phyloP scores from a whole-genome alignment of 2,888 invertebrate species.

The Nomada fabriciana region DNA sequence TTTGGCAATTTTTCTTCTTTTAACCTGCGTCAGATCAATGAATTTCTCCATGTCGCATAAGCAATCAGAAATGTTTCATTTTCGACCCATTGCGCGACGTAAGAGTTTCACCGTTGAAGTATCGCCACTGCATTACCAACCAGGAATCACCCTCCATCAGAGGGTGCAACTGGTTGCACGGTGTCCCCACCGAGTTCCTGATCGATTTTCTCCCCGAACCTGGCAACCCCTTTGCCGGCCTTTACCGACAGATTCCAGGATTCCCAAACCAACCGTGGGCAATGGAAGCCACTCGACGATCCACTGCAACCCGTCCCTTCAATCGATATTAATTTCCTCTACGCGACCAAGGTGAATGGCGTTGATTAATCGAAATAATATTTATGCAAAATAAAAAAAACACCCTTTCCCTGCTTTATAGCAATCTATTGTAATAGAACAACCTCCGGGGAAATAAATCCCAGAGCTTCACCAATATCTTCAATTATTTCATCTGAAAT shows the following conservation, averaged over 20 bases:
- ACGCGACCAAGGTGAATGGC: too few species aligned
- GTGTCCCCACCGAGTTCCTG: conserved; percentile 35
- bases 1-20: not conserved
- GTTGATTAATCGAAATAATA: too few species aligned
- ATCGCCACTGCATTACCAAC: conserved; percentile 63
- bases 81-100: not conserved
- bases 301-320: not conserved
- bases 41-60: not conserved
- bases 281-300: conserved; percentile 22
- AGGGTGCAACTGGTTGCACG: conserved; percentile 3
- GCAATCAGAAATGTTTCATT: too few species aligned
- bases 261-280: conserved; percentile 51
- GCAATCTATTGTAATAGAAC: too few species aligned
- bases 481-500: too few species aligned
- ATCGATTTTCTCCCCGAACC: conserved; percentile 47
- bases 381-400: not conserved
- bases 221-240: conserved; percentile 18
- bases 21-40: not conserved
- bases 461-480: not conserved
- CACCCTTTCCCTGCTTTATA: not conserved
- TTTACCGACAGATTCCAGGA: conserved; percentile 60
- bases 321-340: not conserved
- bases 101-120: not conserved
- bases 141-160: conserved; percentile 2
- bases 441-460: not conserved